Base-by-base conservation (phyloP, 2,797 vertebrate species). In the Selene dorsalis region DNA sequence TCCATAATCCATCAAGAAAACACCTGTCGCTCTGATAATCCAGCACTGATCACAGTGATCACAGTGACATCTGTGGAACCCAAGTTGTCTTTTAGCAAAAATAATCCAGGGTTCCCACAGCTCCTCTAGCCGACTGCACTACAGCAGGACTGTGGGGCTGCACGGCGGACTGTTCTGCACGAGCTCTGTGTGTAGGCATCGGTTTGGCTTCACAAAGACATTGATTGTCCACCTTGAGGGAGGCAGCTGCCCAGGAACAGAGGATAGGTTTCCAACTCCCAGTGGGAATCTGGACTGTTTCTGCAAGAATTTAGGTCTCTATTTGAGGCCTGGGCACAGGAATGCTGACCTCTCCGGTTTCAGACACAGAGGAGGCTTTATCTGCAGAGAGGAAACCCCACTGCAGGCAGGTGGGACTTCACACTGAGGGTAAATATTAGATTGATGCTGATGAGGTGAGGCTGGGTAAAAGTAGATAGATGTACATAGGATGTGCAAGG, bases 161-260 rank as follows among this genome's bases (percentile, higher is more conserved):
- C 43, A 0, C 52, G 24, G 7, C 47, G 67, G 62, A 79, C 24
- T 26, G 84, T 69, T 61, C 47, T 35, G 39, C 39, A 41, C 3
- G 24, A 28, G 47, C 61, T 78, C 63, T 53, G 81, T 28, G 70
- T 74, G 73, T 50, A 86, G 87, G 87, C 88, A 85, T 75, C 75
- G 16, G 59, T 73, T 68, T 28, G 73, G 69, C 75, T 80, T 74
- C 85, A 93, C 90, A 92, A 93, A 92, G 92, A 91, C 87, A 60
- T 74, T 41, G 88, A 91, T 92, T 93, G 93, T 93, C 87, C 91
- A 90, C 91, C 78, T 86, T 75, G 67, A 80, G 64, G 45, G 66
- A 84, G 84, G 79, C 69, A 68, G 66, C 75, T 59, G 11, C 73
- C 79, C 32, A 60, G 73, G 75, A 87, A 30, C 57, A 50, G 75